Evolutionary conservation across 1,140 invertebrate species (phyloP).

Genomic region (Sycophila sp.): DNA sequence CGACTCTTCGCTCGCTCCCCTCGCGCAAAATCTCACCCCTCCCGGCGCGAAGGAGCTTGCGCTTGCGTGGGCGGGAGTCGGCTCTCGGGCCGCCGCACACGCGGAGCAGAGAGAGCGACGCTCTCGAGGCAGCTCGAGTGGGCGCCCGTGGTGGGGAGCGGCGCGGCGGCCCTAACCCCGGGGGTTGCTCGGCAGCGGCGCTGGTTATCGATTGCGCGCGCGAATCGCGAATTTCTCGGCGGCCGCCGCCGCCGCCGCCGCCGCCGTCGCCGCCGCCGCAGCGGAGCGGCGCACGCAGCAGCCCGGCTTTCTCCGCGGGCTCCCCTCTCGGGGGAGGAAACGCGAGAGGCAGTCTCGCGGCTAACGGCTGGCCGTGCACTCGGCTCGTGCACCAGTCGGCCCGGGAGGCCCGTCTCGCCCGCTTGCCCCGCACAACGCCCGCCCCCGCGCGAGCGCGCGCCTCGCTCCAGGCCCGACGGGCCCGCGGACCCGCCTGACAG

Average conservation of each 20-base stretch:
- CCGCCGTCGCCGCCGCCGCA: not conserved
- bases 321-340: too few relatives aligned
- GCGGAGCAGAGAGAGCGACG: not conserved
- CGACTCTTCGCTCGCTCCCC: not conserved
- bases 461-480: not conserved
- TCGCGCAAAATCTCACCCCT: not conserved
- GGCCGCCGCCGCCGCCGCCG: not conserved
- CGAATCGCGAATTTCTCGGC: not conserved
- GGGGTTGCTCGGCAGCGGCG: not conserved
- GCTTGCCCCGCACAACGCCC: not conserved
- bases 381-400: conserved; percentile 26
- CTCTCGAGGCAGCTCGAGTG: not conserved
- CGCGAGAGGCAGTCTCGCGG: not conserved
- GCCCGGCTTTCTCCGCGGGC: not conserved
- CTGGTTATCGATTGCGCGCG: conserved; percentile 23
- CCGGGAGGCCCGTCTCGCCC: conserved; percentile 17
- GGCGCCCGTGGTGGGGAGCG: not conserved
- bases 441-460: not conserved
- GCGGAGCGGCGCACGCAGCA: not conserved
- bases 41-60: too few relatives aligned
- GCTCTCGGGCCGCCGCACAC: too few relatives aligned
- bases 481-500: not conserved
- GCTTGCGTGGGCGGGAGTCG: too few relatives aligned
- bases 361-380: not conserved
- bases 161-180: not conserved